Evolutionary conservation across 2,113 vertebrate genomes (phyloP).

Genomic region (Sceloporus undulatus): DNA sequence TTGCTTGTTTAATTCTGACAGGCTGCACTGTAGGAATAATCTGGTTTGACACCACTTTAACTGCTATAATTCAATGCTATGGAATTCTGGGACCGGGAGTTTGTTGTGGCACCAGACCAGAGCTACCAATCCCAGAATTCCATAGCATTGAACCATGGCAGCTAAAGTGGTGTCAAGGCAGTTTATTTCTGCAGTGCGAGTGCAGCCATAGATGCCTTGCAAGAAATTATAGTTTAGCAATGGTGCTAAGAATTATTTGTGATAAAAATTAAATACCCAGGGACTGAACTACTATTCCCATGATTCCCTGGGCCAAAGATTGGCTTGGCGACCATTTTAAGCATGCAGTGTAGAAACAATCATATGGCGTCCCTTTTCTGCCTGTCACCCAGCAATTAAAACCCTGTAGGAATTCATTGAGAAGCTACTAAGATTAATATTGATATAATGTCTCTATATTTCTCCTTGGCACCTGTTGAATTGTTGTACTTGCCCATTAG

Average conservation of each 20-base stretch:
- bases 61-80: too few species aligned
- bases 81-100: too few species aligned
- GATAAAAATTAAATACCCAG: too few species aligned
- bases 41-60: too few species aligned
- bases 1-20: not conserved
- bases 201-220: not conserved
- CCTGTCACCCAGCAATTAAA: conserved; percentile 4
- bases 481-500: conserved; percentile 81
- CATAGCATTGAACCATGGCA: too few species aligned
- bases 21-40: too few species aligned
- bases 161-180: too few species aligned
- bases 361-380: not conserved
- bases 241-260: not conserved
- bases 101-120: too few species aligned
- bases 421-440: conserved; percentile 77
- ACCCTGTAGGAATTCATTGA: conserved; percentile 7
- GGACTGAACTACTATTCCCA: too few species aligned
- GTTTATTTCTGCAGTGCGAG: too few species aligned
- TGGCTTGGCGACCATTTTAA: not conserved
- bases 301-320: not conserved
- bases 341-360: not conserved
- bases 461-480: conserved; percentile 83
- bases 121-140: too few species aligned
- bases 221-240: not conserved
- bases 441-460: conserved; percentile 82